Conservation (phyloP, 2,888 invertebrate species). For the Lepidonotus clava region DNA sequence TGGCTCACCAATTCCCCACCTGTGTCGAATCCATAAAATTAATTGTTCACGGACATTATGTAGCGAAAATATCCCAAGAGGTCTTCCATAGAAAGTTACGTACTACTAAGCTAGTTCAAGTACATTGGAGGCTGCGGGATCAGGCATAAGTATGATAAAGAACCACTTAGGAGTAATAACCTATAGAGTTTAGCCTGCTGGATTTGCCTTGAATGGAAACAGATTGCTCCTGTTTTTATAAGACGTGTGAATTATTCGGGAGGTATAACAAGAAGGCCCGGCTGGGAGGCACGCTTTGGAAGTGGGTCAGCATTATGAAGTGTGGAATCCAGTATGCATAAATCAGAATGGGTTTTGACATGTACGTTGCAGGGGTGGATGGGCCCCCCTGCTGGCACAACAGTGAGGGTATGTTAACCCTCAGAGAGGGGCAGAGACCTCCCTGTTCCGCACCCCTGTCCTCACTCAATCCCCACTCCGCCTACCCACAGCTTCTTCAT, state of each 20-base stretch:
- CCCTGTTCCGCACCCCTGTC: background rate
- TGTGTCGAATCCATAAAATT: too few species aligned
- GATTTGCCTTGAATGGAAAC: background rate
- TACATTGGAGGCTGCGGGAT: too few species aligned
- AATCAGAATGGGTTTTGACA: constrained; percentile 15
- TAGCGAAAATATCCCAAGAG: too few species aligned
- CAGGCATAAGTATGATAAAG: too few species aligned
- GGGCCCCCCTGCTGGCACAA: background rate
- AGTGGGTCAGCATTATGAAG: background rate
- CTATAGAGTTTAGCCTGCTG: background rate
- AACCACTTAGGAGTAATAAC: background rate
- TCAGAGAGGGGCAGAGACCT: background rate
- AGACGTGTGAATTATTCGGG: background rate
- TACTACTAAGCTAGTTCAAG: too few species aligned
- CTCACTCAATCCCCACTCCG: background rate
- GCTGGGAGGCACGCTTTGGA: background rate
- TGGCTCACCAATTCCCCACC: too few species aligned
- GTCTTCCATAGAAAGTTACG: too few species aligned
- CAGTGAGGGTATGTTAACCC: background rate
- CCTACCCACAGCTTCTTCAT: background rate
- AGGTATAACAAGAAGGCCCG: background rate
- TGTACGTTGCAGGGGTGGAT: background rate
- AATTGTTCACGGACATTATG: too few species aligned
- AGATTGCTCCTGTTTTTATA: background rate
- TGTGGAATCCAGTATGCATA: background rate